These are phyloP conservation scores for Argyresthia albistria DNA, from an alignment of 2,888 invertebrate species.

Conservation along the genomic window DNA sequence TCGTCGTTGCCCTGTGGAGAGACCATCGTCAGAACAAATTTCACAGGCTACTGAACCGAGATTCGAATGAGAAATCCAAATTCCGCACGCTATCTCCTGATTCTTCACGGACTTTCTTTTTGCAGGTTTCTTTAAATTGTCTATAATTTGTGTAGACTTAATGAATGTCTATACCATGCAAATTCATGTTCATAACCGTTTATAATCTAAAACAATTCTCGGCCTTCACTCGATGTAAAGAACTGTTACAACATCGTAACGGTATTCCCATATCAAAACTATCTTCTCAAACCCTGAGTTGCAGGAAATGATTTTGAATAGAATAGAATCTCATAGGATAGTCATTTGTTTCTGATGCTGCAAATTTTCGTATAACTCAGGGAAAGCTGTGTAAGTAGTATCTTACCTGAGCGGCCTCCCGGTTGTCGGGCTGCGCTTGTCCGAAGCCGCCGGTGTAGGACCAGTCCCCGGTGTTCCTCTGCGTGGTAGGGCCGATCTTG, in stretches of 20 bases:
- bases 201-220: too few species aligned
- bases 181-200: too few species aligned
- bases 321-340: too few species aligned
- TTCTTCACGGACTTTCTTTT: constrained; percentile 1
- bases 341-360: too few species aligned
- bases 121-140: not conserved
- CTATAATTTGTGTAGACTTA: too few species aligned
- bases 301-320: too few species aligned
- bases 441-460: constrained; percentile 90
- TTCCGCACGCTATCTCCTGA: constrained; percentile 2
- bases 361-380: too few species aligned
- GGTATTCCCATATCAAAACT: too few species aligned
- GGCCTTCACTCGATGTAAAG: too few species aligned
- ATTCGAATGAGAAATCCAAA: not conserved
- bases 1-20: constrained; percentile 85
- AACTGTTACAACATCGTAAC: too few species aligned
- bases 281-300: too few species aligned
- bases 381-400: not conserved
- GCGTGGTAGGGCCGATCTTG: constrained; percentile 90
- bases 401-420: constrained; percentile 88
- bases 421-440: constrained; percentile 90
- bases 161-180: too few species aligned
- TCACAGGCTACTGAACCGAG: not conserved
- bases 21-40: not conserved
- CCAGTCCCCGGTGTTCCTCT: constrained; percentile 93